Evolutionary conservation across 2,888 invertebrate species (phyloP), one percentile per base, ranked within the genome.

Genomic region (Notodonta ziczac): DNA sequence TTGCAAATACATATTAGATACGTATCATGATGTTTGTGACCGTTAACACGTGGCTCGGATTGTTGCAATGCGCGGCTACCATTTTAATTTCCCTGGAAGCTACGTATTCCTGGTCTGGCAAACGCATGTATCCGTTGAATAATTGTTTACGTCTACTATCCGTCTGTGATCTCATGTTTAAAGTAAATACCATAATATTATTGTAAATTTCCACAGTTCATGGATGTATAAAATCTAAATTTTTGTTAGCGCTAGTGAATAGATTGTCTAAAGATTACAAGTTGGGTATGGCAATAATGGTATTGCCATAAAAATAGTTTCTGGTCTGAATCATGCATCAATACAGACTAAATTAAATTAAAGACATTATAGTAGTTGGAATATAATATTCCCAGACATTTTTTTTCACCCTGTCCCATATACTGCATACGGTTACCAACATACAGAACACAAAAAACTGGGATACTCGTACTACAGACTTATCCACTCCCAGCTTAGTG

Each of bases 141-240:
- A 67, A 75, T 72, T 74, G 74, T 74, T 74, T 73, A 74, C 66
- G 72, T 73, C 72, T 74, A 24, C 24, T 24, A 66, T 65, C 68
- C 65, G 64, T 74, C 69, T 72, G 63, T 56, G 62, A 56, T 60
- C 61, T 62, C 57, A 24, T 55, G 60, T 62, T 9, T 32, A 35
- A n/a, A 46, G 46, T n/a, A 46, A 46, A 46, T 13, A 53, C 35
- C 9, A 35, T 13, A 13, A 46, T 53, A 53, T 52, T 52, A 32
- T 24, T n/a, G 24, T 24, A 52, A 1, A 12, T 53, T 53, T 32
- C 35, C 13, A 53, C 32, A 13, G 2, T 53, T 24, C n/a, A 32
- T 53, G 6, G 12, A 50, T 16, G 50, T 16, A 16, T 50, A 16
- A 50, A 50, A n/a, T 46, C 46, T 46, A n/a, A n/a, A 46, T n/a